phyloP scores from a whole-genome alignment of 2,888 invertebrate species.

The Schizaphis graminum region DNA sequence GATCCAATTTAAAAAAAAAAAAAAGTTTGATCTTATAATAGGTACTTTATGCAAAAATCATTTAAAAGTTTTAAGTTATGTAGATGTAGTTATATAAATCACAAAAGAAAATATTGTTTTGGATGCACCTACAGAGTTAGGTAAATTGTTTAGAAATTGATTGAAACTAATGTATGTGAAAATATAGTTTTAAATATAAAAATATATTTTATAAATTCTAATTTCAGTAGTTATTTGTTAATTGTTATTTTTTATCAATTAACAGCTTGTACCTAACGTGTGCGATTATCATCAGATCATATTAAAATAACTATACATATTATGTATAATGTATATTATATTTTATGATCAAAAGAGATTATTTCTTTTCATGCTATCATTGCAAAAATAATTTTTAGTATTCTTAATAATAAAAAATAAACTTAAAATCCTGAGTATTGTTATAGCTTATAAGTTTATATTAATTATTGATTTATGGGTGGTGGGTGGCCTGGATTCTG shows the following conservation, averaged over 20 bases:
- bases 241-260: neutral
- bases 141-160: too few species aligned
- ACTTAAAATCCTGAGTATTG: neutral
- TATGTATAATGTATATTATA: neutral
- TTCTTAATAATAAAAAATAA: neutral
- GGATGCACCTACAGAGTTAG: too few species aligned
- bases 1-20: too few species aligned
- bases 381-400: neutral
- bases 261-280: neutral
- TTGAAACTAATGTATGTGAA: too few species aligned
- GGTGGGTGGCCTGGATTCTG: neutral
- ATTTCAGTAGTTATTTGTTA: neutral
- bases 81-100: too few species aligned
- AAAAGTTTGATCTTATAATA: too few species aligned
- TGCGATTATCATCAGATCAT: neutral
- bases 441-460: neutral
- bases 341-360: too few species aligned
- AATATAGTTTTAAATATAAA: too few species aligned
- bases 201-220: neutral
- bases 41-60: too few species aligned
- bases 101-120: too few species aligned
- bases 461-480: neutral
- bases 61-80: too few species aligned
- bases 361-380: neutral
- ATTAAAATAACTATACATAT: too few species aligned